Base-by-base conservation (phyloP, 2,888 invertebrate species). In the Disparrhopalites patrizii region DNA sequence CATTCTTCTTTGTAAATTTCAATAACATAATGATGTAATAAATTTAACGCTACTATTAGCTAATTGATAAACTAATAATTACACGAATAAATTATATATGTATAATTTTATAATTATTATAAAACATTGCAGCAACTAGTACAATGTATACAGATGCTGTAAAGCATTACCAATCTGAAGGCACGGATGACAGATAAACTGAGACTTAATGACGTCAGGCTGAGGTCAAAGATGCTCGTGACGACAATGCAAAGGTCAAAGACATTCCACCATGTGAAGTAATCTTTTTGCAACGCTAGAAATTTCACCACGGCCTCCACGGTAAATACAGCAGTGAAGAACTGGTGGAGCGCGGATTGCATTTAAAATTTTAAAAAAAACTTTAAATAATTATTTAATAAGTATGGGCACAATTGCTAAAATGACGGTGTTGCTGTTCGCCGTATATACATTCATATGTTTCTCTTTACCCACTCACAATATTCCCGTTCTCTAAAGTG, bases 221-320 rank as follows among this genome's bases (percentile, higher is more conserved):
- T 13, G 60, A 95, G 85, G 82, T 95, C 95, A 76, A 94, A 83
- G 75, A 95, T 82, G 81, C 94, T 94, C 72, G 93, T 92, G 23
- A 93, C 88, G 33, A 95, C 95, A 77, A 95, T 93, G 74, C 94
- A 88, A 76, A 96, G 83, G 81, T 96, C 96, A 81, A 96, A 96
- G 78, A 93, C 90, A 81, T 96, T 96, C 95, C 95, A 96, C 66
- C 92, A 91, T 74, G 87, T 86, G 82, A 95, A 96, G 82, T 90
- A 96, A 78, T 92, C 91, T 81, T 91, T 93, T 79, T 92, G 92
- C 79, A 94, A 84, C 55, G 94, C 94, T 85, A 92, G 85, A 75
- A 95, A 83, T 81, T 96, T 96, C 79, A 95, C 84, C 77, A 91
- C 87, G 82, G 93, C 93, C 81, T 96, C 95, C 79, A 94, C 85